These are phyloP conservation scores for Petaurus breviceps DNA, from an alignment of 2,113 vertebrate species.

Conservation along the genomic window DNA sequence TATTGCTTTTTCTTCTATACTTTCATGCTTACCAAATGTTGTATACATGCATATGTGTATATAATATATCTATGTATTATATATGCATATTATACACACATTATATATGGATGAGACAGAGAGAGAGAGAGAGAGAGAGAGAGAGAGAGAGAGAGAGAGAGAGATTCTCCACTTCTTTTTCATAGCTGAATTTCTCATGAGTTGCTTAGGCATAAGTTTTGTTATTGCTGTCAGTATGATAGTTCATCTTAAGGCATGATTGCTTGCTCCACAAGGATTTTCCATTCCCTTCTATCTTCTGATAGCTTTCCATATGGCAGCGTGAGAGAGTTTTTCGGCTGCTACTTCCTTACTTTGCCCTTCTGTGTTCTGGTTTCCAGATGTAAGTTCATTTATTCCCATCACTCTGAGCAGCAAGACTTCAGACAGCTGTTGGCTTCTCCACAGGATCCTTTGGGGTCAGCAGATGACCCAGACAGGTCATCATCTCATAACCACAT, in stretches of 20 bases:
- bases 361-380: constrained; percentile 79
- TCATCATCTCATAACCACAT: background rate
- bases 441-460: constrained; percentile 59
- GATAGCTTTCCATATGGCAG: constrained; percentile 78
- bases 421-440: constrained; percentile 80
- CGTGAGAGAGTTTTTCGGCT: constrained; percentile 69
- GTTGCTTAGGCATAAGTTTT: constrained; percentile 55
- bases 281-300: constrained; percentile 69
- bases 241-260: constrained; percentile 66
- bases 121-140: too few species aligned
- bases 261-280: constrained; percentile 37
- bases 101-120: background rate
- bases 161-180: background rate
- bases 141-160: too few species aligned
- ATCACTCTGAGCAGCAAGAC: constrained; percentile 74
- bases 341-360: constrained; percentile 74
- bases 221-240: constrained; percentile 64
- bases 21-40: background rate
- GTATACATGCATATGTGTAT: background rate
- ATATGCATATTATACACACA: background rate
- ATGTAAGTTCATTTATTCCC: constrained; percentile 77
- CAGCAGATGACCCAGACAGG: constrained; percentile 73
- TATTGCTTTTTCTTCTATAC: background rate
- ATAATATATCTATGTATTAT: background rate
- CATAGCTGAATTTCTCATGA: background rate